Conservation (phyloP, 2,113 vertebrate genomes). For the Phocoena phocoena region DNA sequence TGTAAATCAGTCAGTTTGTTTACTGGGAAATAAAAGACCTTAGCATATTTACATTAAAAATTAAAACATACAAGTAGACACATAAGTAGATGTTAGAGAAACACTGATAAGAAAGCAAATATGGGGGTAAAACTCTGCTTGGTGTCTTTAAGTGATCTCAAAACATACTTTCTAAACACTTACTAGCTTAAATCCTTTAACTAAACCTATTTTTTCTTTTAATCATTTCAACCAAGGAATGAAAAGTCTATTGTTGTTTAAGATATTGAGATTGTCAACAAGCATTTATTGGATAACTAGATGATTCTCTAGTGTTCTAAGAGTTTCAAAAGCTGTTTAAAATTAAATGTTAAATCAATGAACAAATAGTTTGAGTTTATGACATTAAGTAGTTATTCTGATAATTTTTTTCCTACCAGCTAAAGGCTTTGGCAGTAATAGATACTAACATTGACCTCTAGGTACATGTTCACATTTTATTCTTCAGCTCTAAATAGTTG, state of each 20-base stretch:
- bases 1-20: constrained; percentile 67
- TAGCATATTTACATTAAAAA: constrained; percentile 70
- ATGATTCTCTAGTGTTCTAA: constrained; percentile 36
- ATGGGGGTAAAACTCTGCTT: constrained; percentile 16
- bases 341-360: background rate
- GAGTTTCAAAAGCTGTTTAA: background rate
- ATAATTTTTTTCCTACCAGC: background rate
- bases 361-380: background rate
- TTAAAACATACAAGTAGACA: constrained; percentile 59
- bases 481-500: background rate
- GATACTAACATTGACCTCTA: background rate
- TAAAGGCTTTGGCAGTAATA: background rate
- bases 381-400: background rate
- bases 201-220: constrained; percentile 18
- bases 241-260: constrained; percentile 38
- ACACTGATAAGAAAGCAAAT: constrained; percentile 48
- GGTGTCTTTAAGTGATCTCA: constrained; percentile 45
- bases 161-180: constrained; percentile 39
- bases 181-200: background rate
- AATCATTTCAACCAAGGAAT: constrained; percentile 28
- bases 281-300: background rate
- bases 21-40: constrained; percentile 69
- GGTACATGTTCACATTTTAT: background rate
- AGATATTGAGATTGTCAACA: background rate
- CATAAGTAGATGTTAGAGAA: constrained; percentile 44